These are phyloP conservation scores for Coreoperca whiteheadi DNA, from an alignment of 2,113 vertebrate species.

Conservation along the genomic window DNA sequence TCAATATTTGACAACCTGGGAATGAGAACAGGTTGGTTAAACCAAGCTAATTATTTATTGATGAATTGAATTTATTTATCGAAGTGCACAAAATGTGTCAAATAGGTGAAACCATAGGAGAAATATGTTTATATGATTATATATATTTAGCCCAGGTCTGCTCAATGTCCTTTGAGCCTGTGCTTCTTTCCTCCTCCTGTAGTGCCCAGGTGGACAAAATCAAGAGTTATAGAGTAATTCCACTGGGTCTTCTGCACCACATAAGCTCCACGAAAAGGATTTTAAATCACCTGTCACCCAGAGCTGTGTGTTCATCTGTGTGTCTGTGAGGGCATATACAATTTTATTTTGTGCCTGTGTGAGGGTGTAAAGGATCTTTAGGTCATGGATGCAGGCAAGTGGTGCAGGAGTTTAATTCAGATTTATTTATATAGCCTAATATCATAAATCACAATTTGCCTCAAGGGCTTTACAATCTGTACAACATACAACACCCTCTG, in stretches of 20 bases:
- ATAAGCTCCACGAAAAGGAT: constrained; percentile 40
- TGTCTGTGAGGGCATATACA: constrained; percentile 23
- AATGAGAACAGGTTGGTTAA: background rate
- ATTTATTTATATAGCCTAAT: too few species aligned
- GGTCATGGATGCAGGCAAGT: constrained; percentile 46
- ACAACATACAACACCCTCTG: too few species aligned
- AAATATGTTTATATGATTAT: too few species aligned
- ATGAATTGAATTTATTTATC: background rate
- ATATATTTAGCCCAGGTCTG: background rate
- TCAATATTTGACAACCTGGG: too few species aligned
- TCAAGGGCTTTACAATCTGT: too few species aligned
- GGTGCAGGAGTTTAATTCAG: too few species aligned
- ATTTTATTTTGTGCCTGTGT: constrained; percentile 19
- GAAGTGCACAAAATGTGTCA: background rate
- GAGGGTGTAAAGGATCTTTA: constrained; percentile 16
- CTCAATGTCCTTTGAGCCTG: background rate
- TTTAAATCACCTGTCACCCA: constrained; percentile 36
- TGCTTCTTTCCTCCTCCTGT: constrained; percentile 8
- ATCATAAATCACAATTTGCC: too few species aligned
- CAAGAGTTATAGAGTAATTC: constrained; percentile 43
- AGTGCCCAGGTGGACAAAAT: constrained; percentile 31
- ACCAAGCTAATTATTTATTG: background rate
- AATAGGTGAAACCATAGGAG: background rate
- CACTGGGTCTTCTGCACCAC: constrained; percentile 43
- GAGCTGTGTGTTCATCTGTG: constrained; percentile 23